Percentiles rank a stretch among this genome's conserved stretches.
Conservation (phyloP, 2,797 vertebrate species). For the Ctenochaetus hawaiiensis region DNA sequence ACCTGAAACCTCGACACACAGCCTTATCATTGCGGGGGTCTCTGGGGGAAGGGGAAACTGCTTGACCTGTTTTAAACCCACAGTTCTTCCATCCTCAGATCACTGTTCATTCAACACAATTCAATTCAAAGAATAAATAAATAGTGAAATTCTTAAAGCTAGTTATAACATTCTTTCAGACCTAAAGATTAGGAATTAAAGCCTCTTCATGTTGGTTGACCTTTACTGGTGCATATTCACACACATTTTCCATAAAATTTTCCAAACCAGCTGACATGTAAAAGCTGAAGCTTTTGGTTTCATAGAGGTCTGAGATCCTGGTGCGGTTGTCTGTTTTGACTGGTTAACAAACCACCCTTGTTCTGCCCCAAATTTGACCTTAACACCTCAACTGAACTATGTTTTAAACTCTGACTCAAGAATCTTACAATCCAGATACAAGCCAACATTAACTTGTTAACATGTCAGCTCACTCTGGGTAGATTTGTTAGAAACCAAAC, state of each 20-base stretch:
- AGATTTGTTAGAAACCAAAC: constrained; percentile 20
- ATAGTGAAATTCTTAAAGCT: background rate
- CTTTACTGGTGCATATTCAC: background rate
- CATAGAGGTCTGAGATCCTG: background rate
- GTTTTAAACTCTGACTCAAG: background rate
- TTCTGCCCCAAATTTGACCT: background rate
- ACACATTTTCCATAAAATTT: background rate
- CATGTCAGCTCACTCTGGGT: constrained; percentile 1
- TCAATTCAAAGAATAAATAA: background rate
- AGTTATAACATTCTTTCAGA: background rate
- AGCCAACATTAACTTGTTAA: background rate
- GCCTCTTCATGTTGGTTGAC: background rate
- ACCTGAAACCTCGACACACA: background rate
- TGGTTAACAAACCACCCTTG: background rate
- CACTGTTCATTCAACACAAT: background rate
- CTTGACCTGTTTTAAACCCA: background rate
- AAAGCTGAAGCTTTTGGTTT: background rate
- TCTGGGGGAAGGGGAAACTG: background rate
- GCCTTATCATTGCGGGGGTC: background rate
- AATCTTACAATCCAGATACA: constrained; percentile 17
- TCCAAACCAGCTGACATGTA: background rate
- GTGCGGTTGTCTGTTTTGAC: background rate
- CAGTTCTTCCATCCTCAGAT: background rate
- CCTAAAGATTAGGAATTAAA: background rate
- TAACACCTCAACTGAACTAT: background rate